phyloP scores from a whole-genome alignment of 1,140 invertebrate species.

The Samia ricini region DNA sequence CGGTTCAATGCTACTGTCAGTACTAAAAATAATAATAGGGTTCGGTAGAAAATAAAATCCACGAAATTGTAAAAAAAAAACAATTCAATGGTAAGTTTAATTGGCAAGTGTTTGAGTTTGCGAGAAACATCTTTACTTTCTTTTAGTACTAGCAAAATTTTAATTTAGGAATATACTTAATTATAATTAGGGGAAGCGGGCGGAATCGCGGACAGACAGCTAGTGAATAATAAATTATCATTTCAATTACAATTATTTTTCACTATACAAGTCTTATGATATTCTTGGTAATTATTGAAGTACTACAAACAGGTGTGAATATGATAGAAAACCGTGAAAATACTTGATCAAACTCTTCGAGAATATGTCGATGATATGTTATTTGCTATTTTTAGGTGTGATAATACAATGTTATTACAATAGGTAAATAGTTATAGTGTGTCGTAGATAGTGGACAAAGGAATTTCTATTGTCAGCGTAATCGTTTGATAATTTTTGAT shows the following conservation, averaged over 20 bases:
- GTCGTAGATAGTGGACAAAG: background rate
- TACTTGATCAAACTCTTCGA: constrained; percentile 23
- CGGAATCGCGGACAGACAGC: too few relatives aligned
- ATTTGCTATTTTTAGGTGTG: background rate
- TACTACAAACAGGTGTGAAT: constrained; percentile 8
- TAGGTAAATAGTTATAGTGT: background rate
- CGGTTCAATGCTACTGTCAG: too few relatives aligned
- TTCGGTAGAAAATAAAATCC: too few relatives aligned
- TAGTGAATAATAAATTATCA: too few relatives aligned
- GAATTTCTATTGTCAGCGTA: constrained; percentile 6
- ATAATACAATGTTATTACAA: background rate
- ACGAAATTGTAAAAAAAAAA: too few relatives aligned
- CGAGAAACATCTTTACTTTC: too few relatives aligned
- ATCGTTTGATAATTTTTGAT: background rate
- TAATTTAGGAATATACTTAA: too few relatives aligned
- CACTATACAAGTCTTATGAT: background rate
- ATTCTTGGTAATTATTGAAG: background rate
- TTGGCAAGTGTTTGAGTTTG: too few relatives aligned
- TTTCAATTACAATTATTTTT: background rate
- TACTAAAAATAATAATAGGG: too few relatives aligned
- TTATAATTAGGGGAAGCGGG: too few relatives aligned
- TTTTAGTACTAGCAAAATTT: too few relatives aligned
- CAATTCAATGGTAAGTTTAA: too few relatives aligned
- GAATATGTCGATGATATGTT: background rate
- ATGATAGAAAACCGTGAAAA: constrained; percentile 38